Conservation (phyloP, 2,797 vertebrate species). For the Onychomys leucogaster region DNA sequence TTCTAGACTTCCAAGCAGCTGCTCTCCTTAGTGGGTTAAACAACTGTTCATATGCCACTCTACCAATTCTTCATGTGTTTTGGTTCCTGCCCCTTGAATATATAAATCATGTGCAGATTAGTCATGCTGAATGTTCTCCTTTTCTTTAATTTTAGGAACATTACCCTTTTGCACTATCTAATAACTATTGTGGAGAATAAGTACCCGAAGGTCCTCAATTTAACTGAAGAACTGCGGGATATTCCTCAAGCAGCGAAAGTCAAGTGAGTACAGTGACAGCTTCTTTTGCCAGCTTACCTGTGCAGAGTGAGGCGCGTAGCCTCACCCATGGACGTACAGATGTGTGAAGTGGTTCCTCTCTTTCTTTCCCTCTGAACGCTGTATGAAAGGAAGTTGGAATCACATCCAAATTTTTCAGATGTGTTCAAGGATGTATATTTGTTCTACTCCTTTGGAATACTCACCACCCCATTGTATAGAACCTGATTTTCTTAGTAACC, state of each 20-base stretch:
- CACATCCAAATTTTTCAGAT: not conserved
- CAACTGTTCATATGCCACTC: not conserved
- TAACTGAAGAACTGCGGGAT: constrained; percentile 94
- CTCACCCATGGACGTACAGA: not conserved
- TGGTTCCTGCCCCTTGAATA: not conserved
- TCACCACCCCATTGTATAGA: not conserved
- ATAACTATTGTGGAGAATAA: constrained; percentile 99
- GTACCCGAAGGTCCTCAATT: constrained; percentile 95
- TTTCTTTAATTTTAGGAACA: constrained; percentile 90
- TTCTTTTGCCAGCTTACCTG: not conserved
- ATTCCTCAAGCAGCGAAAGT: constrained; percentile 97
- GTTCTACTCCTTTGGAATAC: constrained; percentile 23
- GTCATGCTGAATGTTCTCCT: constrained; percentile 7
- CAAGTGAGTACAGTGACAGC: constrained; percentile 91
- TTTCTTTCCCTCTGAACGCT: constrained; percentile 16
- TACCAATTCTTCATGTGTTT: not conserved
- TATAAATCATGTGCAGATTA: not conserved
- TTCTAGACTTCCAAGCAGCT: constrained; percentile 19
- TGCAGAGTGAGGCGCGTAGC: too few species aligned
- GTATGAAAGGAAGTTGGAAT: constrained; percentile 28
- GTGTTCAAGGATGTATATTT: not conserved
- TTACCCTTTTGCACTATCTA: constrained; percentile 98
- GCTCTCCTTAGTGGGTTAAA: not conserved
- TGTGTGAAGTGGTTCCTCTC: not conserved
- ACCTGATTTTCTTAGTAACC: constrained; percentile 42